Percentiles rank a stretch among this genome's conserved stretches.
Evolutionary conservation across 2,113 vertebrate species (phyloP).

Genomic region (Nesospiza acunhae): DNA sequence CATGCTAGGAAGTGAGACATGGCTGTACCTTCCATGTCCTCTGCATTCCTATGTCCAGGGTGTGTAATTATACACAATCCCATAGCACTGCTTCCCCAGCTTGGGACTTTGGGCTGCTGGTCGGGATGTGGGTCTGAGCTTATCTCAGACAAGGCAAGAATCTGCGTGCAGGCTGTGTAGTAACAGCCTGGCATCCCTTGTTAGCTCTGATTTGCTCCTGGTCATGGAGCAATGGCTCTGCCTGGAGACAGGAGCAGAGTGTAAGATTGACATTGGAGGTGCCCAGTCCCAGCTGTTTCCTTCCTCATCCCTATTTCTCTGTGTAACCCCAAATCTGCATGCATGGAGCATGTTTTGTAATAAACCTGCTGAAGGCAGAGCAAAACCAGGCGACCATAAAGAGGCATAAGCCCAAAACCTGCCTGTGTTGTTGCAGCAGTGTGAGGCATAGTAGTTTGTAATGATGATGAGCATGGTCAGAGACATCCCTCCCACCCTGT

Average conservation of each 20-base stretch:
- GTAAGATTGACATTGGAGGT: background rate
- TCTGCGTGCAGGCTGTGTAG: fast-evolving
- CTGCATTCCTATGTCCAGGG: background rate
- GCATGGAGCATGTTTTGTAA: background rate
- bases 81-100: background rate
- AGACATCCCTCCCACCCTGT: fast-evolving
- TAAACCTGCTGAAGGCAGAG: background rate
- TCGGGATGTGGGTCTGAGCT: background rate
- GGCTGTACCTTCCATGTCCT: background rate
- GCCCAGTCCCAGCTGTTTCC: background rate
- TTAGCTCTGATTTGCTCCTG: background rate
- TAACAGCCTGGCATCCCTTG: fast-evolving
- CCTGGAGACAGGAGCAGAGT: background rate
- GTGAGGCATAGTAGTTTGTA: background rate
- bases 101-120: background rate
- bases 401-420: background rate
- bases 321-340: background rate
- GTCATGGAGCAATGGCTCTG: background rate
- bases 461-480: background rate
- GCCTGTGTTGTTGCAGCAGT: fast-evolving
- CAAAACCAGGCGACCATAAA: background rate
- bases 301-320: background rate
- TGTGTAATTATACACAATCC: background rate
- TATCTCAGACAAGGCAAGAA: background rate
- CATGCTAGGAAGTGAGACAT: background rate